Base-by-base conservation (phyloP, 2,888 invertebrate species). In the Pilophorus perplexus region DNA sequence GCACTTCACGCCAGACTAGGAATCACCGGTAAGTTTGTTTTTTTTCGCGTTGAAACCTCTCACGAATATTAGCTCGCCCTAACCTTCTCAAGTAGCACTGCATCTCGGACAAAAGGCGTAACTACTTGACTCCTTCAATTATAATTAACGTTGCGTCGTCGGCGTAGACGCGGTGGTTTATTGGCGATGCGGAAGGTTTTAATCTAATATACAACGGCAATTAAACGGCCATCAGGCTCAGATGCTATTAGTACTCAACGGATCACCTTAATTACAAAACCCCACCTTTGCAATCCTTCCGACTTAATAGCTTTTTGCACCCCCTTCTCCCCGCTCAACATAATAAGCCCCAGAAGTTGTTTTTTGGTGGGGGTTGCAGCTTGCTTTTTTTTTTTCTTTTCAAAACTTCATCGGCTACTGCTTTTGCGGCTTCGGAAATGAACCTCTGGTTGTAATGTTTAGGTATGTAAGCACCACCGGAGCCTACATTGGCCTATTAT, bases 1-100 rank as follows among this genome's bases (percentile, higher is more conserved):
- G 71, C 70, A 6, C 68, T 71, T 1, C 71, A 70, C 25, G 70
- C 70, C 44, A 40, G 70, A 55, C 67, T 71, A 2, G 71, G 71
- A 18, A 52, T 71, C n/a, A 67, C 57, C 16, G 67, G 69, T 69
- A 20, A 27, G 66, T 57, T n/a, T n/a, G n/a, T n/a, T n/a, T n/a
- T n/a, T n/a, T n/a, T n/a, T n/a, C n/a, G n/a, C n/a, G n/a, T n/a
- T n/a, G n/a, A n/a, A n/a, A 33, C 10, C 10, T 33, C 33, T 33
- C 33, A 33, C 33, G 6, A 33, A 33, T n/a, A n/a, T n/a, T n/a
- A n/a, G n/a, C n/a, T n/a, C n/a, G n/a, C n/a, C n/a, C n/a, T n/a
- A n/a, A n/a, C n/a, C n/a, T n/a, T n/a, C n/a, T n/a, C 28, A 28
- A 3, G 50, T 50, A 27, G 52, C 38, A 14, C 52, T 50, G 48